Conservation (phyloP, 2,888 invertebrate species). For the Iselma pallidipennis region DNA sequence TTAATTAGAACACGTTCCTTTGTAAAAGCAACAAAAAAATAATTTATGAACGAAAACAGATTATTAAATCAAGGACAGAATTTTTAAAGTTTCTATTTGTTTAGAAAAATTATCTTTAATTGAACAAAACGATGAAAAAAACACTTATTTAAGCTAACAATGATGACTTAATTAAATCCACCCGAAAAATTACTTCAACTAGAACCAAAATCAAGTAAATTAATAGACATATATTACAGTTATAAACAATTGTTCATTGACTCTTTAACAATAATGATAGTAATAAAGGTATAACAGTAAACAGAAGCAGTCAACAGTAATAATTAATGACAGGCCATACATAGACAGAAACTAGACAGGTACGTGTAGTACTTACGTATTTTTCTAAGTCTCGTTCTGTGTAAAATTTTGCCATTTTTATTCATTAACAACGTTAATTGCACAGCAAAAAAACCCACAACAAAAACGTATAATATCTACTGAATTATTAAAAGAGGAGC, state of each 20-base stretch:
- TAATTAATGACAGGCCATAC: not conserved
- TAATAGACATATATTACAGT: not conserved
- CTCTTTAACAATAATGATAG: not conserved
- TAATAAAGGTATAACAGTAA: not conserved
- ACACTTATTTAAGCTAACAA: too few relatives aligned
- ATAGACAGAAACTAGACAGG: not conserved
- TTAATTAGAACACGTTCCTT: not conserved
- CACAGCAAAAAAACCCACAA: not conserved
- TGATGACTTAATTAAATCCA: too few relatives aligned
- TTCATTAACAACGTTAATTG: constrained; percentile 11
- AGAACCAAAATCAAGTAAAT: not conserved
- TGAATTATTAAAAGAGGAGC: constrained; percentile 33
- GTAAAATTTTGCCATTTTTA: constrained; percentile 43
- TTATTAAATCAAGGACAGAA: too few relatives aligned
- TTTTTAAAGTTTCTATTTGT: too few relatives aligned
- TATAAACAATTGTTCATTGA: not conserved
- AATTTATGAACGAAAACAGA: too few relatives aligned
- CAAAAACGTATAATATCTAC: constrained; percentile 6
- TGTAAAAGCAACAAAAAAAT: too few relatives aligned
- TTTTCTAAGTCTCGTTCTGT: constrained; percentile 46
- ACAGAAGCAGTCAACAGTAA: not conserved
- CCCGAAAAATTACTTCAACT: too few relatives aligned
- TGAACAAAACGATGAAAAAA: too few relatives aligned
- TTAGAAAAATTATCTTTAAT: too few relatives aligned
- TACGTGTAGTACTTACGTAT: constrained; percentile 51